These are phyloP conservation scores for Echinops telfairi DNA, from an alignment of 2,113 vertebrate genomes.

Conservation along the genomic window DNA sequence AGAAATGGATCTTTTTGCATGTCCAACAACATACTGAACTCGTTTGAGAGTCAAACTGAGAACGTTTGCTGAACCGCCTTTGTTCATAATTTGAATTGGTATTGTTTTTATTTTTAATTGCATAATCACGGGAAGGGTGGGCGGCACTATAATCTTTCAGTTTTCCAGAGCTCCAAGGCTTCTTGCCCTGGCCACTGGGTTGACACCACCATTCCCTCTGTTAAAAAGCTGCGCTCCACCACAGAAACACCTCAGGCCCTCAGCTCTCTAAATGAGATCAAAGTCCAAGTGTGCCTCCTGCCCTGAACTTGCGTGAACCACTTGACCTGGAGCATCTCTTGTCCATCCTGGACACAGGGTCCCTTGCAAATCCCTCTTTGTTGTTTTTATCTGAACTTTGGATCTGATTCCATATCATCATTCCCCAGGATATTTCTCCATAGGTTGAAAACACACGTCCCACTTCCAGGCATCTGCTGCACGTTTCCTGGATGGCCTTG, in stretches of 20 bases:
- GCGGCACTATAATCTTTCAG: neutral
- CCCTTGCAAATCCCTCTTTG: neutral
- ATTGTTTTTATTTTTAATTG: conserved; percentile 34
- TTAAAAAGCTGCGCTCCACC: neutral
- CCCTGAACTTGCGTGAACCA: neutral
- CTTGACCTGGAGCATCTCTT: neutral
- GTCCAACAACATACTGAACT: neutral
- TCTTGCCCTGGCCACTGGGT: neutral
- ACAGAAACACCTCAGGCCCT: neutral
- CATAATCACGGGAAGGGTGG: neutral
- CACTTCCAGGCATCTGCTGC: conserved; percentile 75
- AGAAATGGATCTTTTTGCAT: conserved; percentile 10
- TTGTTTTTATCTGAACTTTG: conserved; percentile 41
- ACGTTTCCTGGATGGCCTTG: conserved; percentile 71
- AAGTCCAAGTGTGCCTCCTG: neutral
- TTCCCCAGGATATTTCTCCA: conserved; percentile 52
- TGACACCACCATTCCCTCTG: neutral
- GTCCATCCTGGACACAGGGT: neutral
- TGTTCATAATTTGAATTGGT: conserved; percentile 16
- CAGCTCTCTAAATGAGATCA: neutral
- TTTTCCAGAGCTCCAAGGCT: neutral
- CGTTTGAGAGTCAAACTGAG: neutral
- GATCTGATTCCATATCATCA: conserved; percentile 54
- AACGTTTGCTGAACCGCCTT: neutral
- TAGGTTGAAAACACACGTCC: conserved; percentile 59